Evolutionary conservation across 2,113 vertebrate species (phyloP).

Genomic region (Cavia aperea): DNA sequence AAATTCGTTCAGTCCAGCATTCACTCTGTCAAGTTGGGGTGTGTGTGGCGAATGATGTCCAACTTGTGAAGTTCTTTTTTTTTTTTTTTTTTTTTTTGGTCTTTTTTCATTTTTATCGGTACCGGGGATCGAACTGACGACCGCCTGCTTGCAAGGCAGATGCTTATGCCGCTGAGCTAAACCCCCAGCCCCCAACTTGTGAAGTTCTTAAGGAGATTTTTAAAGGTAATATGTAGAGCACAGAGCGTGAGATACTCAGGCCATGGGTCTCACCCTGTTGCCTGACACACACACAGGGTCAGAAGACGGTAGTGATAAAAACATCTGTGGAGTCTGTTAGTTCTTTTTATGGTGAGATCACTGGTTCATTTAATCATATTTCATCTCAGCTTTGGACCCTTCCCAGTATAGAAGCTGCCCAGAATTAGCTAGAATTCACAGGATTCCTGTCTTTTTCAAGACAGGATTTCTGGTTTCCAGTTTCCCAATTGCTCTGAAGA

Average conservation of each 20-base stretch:
- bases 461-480: background rate
- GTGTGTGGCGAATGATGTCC: background rate
- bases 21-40: background rate
- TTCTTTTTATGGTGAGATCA: background rate
- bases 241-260: background rate
- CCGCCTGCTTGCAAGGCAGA: no score
- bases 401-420: background rate
- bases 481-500: background rate
- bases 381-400: background rate
- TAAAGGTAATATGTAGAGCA: background rate
- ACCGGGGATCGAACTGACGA: no score
- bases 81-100: no score
- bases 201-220: background rate
- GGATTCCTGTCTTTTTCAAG: constrained; percentile 3
- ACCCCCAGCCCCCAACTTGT: background rate
- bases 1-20: background rate
- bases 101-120: no score
- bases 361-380: background rate
- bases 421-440: background rate
- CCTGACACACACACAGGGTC: background rate
- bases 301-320: background rate
- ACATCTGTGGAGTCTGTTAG: fast-evolving
- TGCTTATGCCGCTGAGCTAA: no score
- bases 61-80: background rate
- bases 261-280: background rate